Evolutionary conservation across 2,888 invertebrate species (phyloP).

Genomic region (Rosalia funebris): DNA sequence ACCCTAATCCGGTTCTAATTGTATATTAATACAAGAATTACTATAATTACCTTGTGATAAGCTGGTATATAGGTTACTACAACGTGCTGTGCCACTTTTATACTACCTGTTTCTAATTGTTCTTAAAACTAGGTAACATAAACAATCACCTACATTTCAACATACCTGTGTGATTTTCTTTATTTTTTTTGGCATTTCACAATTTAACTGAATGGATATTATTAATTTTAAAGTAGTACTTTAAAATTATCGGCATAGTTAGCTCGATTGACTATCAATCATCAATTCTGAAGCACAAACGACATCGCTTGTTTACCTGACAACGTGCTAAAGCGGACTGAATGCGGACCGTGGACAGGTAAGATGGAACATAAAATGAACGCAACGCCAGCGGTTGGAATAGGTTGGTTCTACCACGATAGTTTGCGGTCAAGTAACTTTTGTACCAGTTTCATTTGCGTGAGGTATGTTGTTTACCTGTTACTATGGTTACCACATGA

Average conservation of each 20-base stretch:
- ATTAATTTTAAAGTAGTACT: conserved; percentile 2
- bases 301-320: conserved; percentile 15
- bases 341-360: background rate
- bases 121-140: background rate
- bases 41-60: no score
- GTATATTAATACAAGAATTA: no score
- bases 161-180: conserved; percentile 17
- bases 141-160: conserved; percentile 17
- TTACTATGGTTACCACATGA: conserved; percentile 50
- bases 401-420: background rate
- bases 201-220: background rate
- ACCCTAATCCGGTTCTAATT: no score
- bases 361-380: background rate
- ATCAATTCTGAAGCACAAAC: background rate
- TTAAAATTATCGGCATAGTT: background rate
- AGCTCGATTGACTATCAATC: background rate
- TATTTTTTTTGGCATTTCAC: conserved; percentile 9
- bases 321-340: conserved; percentile 16
- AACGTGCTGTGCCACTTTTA: background rate
- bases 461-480: conserved; percentile 50
- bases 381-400: background rate
- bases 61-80: no score
- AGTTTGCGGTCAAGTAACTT: conserved; percentile 47
- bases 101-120: background rate
- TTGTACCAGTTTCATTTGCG: conserved; percentile 38